phyloP scores from a whole-genome alignment of 2,113 vertebrate species.

The Canis aureus region DNA sequence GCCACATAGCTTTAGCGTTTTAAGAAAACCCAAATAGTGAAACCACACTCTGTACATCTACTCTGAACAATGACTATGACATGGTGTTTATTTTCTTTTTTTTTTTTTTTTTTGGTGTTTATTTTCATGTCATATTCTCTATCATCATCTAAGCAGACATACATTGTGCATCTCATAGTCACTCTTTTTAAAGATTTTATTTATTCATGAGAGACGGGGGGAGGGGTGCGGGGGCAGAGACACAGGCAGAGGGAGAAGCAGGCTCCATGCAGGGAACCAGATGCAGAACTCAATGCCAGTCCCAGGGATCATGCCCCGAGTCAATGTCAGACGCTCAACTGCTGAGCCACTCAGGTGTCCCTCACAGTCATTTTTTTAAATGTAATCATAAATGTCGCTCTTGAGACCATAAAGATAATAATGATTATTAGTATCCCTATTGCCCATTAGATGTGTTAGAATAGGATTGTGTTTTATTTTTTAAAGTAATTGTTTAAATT shows the following conservation, averaged over 20 bases:
- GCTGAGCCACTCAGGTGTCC: too few species aligned
- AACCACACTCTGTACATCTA: slow-evolving; percentile 48
- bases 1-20: slow-evolving; percentile 55
- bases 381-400: not conserved
- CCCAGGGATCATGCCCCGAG: too few species aligned
- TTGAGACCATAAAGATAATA: not conserved
- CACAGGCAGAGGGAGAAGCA: too few species aligned
- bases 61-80: slow-evolving; percentile 34
- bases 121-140: not conserved
- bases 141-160: slow-evolving; percentile 13
- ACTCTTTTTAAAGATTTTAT: not conserved
- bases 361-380: not conserved
- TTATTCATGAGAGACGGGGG: too few species aligned
- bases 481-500: not conserved
- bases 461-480: not conserved
- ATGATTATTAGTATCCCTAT: not conserved
- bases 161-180: not conserved
- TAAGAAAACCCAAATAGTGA: slow-evolving; percentile 77
- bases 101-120: slow-evolving; percentile 62
- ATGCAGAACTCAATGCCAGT: too few species aligned
- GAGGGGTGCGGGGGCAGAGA: too few species aligned
- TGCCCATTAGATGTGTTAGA: not conserved
- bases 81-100: slow-evolving; percentile 46
- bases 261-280: too few species aligned
- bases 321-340: too few species aligned